Evolutionary conservation across 2,113 vertebrate species (phyloP).

Genomic region (Archocentrus centrarchus): DNA sequence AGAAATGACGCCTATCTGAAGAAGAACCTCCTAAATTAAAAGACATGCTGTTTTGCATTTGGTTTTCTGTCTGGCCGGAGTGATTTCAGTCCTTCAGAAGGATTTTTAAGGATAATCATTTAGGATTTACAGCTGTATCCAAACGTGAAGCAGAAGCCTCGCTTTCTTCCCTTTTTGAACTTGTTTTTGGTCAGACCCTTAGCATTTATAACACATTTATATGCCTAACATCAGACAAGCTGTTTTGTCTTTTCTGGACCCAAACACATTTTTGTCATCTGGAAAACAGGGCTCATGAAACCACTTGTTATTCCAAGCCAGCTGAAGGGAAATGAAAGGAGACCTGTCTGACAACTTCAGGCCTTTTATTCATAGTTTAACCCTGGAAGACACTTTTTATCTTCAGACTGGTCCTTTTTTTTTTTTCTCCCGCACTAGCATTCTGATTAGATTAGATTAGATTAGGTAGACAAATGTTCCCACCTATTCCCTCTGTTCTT

Average conservation of each 20-base stretch:
- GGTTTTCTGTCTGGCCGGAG: constrained; percentile 6
- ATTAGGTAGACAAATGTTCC: neutral
- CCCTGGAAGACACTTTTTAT: neutral
- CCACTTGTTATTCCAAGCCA: constrained; percentile 10
- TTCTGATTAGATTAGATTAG: neutral
- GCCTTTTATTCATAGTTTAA: neutral
- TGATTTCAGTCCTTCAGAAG: constrained; percentile 1
- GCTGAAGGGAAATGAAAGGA: constrained; percentile 12
- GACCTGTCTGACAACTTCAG: neutral
- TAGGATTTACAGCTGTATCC: constrained; percentile 10
- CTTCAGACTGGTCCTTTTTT: neutral
- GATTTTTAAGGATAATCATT: neutral
- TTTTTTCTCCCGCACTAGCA: neutral
- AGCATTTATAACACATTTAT: neutral
- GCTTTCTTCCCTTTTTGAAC: neutral
- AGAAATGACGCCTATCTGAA: constrained; percentile 27
- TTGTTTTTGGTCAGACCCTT: neutral
- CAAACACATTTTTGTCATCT: constrained; percentile 16
- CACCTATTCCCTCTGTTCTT: neutral
- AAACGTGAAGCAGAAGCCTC: neutral
- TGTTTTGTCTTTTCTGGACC: constrained; percentile 1
- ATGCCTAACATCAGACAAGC: neutral
- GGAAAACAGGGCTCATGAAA: constrained; percentile 43
- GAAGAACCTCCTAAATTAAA: constrained; percentile 10
- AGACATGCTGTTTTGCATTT: constrained; percentile 12